These are phyloP conservation scores for Chirona hameri DNA, from an alignment of 2,888 invertebrate genomes.

Conservation along the genomic window DNA sequence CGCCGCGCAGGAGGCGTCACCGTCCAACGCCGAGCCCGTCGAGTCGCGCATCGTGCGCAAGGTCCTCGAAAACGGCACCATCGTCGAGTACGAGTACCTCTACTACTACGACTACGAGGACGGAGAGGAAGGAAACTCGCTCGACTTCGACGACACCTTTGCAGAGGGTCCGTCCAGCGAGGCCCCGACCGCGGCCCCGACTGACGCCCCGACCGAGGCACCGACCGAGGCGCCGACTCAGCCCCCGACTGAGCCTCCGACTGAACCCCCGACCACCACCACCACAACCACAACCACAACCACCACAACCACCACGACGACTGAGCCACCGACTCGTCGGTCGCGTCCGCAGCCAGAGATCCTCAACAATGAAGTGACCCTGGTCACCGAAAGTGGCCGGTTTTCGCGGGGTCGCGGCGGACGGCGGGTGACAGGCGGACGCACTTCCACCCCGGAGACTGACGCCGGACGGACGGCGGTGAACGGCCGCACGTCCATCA, in stretches of 20 bases:
- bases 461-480: too few species aligned
- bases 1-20: neutral
- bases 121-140: neutral
- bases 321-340: neutral
- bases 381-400: neutral
- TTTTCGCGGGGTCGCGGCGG: neutral
- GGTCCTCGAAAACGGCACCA: slow-evolving; percentile 12
- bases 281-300: neutral
- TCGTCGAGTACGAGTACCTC: slow-evolving; percentile 29
- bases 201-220: neutral
- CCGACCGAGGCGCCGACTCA: neutral
- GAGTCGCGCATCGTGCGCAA: slow-evolving; percentile 25
- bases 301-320: neutral
- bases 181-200: neutral
- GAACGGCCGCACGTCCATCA: too few species aligned
- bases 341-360: neutral
- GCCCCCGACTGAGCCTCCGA: neutral
- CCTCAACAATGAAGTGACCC: slow-evolving; percentile 1
- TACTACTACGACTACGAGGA: slow-evolving; percentile 23
- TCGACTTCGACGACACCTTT: slow-evolving; percentile 8
- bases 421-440: neutral
- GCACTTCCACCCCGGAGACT: too few species aligned
- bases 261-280: neutral
- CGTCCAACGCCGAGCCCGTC: neutral
- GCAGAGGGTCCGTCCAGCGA: neutral